Evolutionary conservation across 1,140 invertebrate species (phyloP), one percentile per base, ranked within the genome.

Genomic region (Drosophila virilis): DNA sequence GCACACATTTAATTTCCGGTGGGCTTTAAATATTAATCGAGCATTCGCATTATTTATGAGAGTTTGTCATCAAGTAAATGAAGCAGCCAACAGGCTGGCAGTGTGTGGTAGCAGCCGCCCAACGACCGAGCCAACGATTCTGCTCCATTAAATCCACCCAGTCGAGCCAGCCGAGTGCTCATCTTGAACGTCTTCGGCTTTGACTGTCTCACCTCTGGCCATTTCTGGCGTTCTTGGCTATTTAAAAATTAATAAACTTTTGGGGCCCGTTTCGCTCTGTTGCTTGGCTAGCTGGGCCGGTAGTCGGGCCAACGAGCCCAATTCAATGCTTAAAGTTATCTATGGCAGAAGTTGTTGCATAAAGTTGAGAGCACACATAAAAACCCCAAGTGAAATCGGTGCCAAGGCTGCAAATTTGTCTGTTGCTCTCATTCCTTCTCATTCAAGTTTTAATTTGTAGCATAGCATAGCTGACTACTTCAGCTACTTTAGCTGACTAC

Each of bases 11-110:
- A 89, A 88, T 88, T 88, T 88, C 80, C 85, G 84, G 61, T 74
- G 73, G 52, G 65, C 52, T 80, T 89, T 81, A 89, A 89, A 90
- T 89, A 89, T 89, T 89, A 89, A 89, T 84, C 78, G 85, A 66
- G 74, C 67, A 71, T 43, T 9, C 67, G 70, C 77, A 89, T 89
- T 89, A 89, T 89, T 89, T 78, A 89, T 89, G 85, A 89, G 84
- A 61, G 73, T 59, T 72, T 90, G 84, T 89, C 84, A 89, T 89
- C 85, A 89, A 75, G 79, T 77, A 88, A 89, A 89, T 89, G 83
- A 88, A 88, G 72, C 76, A 77, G 77, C 68, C 77, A 70, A 67
- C 50, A 48, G 64, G 46, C 37, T 12, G 22, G 22, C 13, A 12
- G 12, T 7, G 9, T 15, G 10, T 2, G 10, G 1, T 17, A 55